Base-by-base conservation (phyloP, 64 coral and sea anemone species). In the Anthopleura sola region DNA sequence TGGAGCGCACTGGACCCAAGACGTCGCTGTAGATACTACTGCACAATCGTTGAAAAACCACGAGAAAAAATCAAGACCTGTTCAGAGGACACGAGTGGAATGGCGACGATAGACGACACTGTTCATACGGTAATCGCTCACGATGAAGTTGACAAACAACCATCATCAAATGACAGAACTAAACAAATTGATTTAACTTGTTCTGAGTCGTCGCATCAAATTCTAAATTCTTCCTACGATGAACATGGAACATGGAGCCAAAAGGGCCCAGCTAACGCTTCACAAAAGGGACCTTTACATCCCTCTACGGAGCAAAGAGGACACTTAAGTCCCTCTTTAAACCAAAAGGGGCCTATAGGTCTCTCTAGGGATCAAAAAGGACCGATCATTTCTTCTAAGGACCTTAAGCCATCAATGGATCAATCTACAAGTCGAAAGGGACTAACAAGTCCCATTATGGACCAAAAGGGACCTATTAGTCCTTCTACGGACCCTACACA, bases 1-100 rank as follows among this genome's bases (percentile, higher is more conserved):
- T 91, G 89, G 89, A 91, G 89, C 31, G 53, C 83, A 18, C 46
- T 86, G 5, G 89, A 91, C 60, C 89, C 89, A 28, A 79, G 60
- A 2, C 84, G 85, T 50, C 55, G 89, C 32, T 91, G 89, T 33
- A 71, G 89, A 26, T 91, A 91, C 69, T 91, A 86, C 18, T 91
- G 89, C 37, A 91, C 89, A n/a, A 60, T 86, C 23, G 48, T 76
- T 17, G 89, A 91, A 75, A 91, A 86, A 78, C 82, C 82, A 14
- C 55, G 55, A 21, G 82, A 83, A 20, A 79, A 38, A 79, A 55
- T 83, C 28, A 83, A 58, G 29, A 54, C 82, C 9, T 83, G 49
- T 58, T 38, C 82, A 21, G 82, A 83, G 50, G 82, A 83, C 24
- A 83, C 82, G 12, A 19, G 5, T 37, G 82, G 50, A 15, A 20